Percentiles rank a stretch among this genome's conserved stretches.
Conservation (phyloP, 2,113 vertebrate genomes). For the Tringa solitaria region DNA sequence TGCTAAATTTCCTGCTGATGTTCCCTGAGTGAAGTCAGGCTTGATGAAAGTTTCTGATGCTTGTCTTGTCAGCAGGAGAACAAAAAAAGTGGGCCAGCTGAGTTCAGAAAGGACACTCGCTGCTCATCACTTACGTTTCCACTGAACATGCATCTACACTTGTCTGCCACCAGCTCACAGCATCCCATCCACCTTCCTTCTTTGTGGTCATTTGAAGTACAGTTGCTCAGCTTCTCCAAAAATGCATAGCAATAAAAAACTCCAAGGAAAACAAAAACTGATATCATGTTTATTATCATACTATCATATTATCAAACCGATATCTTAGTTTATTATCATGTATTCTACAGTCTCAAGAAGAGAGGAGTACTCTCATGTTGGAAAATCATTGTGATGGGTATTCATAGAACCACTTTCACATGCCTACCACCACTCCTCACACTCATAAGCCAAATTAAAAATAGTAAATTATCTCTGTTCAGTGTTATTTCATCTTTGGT, state of each 20-base stretch:
- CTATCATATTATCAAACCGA: no score
- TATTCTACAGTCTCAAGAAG: not conserved
- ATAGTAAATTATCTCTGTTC: not conserved
- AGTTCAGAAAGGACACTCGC: not conserved
- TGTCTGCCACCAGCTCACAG: not conserved
- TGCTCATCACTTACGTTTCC: not conserved
- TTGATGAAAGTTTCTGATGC: constrained; percentile 37
- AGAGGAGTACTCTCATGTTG: not conserved
- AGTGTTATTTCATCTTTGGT: not conserved
- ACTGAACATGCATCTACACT: not conserved
- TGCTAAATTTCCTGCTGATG: constrained; percentile 50
- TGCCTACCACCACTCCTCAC: not conserved
- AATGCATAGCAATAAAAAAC: not conserved
- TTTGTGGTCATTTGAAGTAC: not conserved
- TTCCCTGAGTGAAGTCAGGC: constrained; percentile 10
- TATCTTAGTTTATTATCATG: no score
- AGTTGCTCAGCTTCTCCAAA: not conserved
- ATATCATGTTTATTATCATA: not conserved
- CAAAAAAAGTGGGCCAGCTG: constrained; percentile 2
- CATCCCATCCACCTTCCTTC: not conserved
- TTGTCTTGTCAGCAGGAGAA: constrained; percentile 47
- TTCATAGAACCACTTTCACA: not conserved
- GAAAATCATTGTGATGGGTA: not conserved
- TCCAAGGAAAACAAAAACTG: not conserved
- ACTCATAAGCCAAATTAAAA: not conserved